Percentiles rank a stretch among this genome's conserved stretches.
phyloP scores from a whole-genome alignment of 1,140 invertebrate species.

The Brachystomella parvula region DNA sequence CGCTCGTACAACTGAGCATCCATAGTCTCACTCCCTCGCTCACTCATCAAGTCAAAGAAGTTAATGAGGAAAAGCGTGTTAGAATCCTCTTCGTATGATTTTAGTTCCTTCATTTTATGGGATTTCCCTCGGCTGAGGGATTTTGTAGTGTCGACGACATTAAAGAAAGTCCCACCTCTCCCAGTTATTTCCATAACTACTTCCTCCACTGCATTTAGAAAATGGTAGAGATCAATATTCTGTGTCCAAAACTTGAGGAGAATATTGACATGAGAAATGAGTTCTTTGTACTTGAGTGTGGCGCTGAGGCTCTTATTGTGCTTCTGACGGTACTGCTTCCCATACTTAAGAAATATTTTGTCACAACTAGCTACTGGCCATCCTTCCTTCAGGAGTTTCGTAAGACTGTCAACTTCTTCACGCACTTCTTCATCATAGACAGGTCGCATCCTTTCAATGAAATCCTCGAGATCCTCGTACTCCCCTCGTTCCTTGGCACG shows the following conservation, averaged over 20 bases:
- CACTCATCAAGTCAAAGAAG: no score
- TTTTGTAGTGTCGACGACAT: no score
- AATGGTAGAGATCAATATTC: slow-evolving; percentile 2
- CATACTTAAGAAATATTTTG: neutral
- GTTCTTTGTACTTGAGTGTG: no score
- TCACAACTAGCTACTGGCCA: slow-evolving; percentile 10
- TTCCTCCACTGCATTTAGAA: neutral
- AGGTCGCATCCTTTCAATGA: neutral
- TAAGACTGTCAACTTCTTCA: neutral
- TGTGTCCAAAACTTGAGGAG: slow-evolving; percentile 13
- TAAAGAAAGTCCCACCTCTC: no score
- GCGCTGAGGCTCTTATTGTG: no score
- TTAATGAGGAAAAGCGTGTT: no score
- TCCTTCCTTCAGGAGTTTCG: neutral
- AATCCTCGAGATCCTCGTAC: slow-evolving; percentile 9
- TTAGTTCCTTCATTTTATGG: no score
- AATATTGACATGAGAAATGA: neutral
- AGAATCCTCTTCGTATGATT: no score
- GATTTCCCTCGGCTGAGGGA: no score
- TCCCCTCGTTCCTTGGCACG: neutral
- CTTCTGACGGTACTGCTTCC: no score
- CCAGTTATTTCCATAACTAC: neutral
- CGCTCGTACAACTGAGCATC: no score
- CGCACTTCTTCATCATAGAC: slow-evolving; percentile 1
- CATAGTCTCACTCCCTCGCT: no score